Conservation (phyloP, 2,888 invertebrate genomes). For the Myopa testacea region DNA sequence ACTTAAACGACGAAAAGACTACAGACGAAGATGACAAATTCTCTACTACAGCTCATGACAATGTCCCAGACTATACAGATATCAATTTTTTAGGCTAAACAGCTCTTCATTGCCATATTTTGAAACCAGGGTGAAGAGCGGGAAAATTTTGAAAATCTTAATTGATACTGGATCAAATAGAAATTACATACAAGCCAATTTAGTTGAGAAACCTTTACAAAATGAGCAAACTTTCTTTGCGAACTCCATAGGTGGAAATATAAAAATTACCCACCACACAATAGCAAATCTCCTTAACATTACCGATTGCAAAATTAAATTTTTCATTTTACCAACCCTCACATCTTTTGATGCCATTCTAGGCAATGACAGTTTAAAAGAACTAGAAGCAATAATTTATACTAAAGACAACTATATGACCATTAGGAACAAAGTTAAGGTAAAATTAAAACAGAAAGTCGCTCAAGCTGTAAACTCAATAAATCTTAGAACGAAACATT, state of each 20-base stretch:
- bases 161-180: constrained; percentile 1
- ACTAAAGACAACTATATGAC: constrained; percentile 9
- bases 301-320: not conserved
- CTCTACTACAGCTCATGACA: not conserved
- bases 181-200: constrained; percentile 13
- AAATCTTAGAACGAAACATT: not conserved
- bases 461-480: not conserved
- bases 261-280: not conserved
- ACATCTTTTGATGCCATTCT: not conserved
- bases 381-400: constrained; percentile 4
- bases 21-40: not conserved
- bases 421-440: not conserved
- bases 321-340: not conserved
- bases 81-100: no score
- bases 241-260: not conserved
- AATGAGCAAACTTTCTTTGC: not conserved
- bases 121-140: no score
- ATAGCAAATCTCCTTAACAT: not conserved
- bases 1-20: not conserved
- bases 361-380: constrained; percentile 8
- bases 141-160: not conserved
- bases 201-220: not conserved
- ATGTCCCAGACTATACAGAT: not conserved
- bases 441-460: constrained; percentile 5
- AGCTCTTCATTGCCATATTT: not conserved